Conservation (phyloP, 2,113 vertebrate genomes). For the Microtus montanus region DNA sequence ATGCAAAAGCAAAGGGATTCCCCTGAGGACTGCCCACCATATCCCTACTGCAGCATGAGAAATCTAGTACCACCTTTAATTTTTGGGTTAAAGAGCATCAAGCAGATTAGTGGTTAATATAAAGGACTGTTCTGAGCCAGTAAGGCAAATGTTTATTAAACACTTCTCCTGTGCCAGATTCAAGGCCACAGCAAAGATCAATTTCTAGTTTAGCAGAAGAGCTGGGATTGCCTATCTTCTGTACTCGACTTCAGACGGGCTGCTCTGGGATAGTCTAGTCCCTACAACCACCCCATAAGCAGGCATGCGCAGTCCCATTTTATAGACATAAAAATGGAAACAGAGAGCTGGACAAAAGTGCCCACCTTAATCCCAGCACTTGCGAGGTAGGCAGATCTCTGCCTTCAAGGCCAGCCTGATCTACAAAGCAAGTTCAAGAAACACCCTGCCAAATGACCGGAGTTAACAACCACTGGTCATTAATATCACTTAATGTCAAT, state of each 20-base stretch:
- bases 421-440: not conserved
- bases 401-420: not conserved
- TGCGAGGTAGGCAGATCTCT: not conserved
- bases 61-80: not conserved
- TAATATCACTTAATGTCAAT: no score
- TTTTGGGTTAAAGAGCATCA: constrained; percentile 4
- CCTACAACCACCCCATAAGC: not conserved
- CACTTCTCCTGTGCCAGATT: not conserved
- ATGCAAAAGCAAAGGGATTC: not conserved
- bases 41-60: not conserved
- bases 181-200: not conserved
- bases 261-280: not conserved
- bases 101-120: not conserved
- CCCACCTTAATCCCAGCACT: not conserved
- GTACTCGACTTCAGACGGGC: not conserved
- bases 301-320: not conserved
- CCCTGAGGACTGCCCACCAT: not conserved
- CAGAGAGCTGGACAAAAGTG: not conserved
- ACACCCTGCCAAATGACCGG: not conserved
- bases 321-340: constrained; percentile 49
- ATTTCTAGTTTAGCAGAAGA: not conserved
- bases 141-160: constrained; percentile 49
- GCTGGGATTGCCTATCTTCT: not conserved
- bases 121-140: constrained; percentile 10
- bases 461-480: no score